A percentile compares a stretch with the other conserved stretches of the same genome.
Conservation (phyloP, 2,888 invertebrate species). For the Rosalia funebris region DNA sequence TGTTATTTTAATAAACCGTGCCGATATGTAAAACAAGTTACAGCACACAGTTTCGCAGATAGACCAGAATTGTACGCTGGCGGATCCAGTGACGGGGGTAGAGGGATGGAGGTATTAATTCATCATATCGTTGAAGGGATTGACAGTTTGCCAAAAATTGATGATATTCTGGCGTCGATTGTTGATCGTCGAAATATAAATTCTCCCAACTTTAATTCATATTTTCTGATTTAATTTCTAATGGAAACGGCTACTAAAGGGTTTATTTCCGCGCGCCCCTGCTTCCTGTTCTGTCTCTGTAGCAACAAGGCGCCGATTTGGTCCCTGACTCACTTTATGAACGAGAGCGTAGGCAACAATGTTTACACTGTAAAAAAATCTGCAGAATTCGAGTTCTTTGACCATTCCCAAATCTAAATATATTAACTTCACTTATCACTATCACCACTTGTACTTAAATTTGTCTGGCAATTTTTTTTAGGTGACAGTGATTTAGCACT, state of each 20-base stretch:
- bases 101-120: no score
- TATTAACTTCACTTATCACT: not conserved
- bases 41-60: conserved; percentile 13
- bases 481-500: not conserved
- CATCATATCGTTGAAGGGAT: no score
- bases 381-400: conserved; percentile 17
- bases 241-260: no score
- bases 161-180: no score
- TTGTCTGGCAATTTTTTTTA: no score
- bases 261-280: conserved; percentile 11
- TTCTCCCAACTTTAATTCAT: no score
- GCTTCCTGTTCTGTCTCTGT: conserved; percentile 14
- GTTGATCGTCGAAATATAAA: no score
- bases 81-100: conserved; percentile 10
- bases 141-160: no score
- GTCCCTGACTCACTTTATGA: conserved; percentile 23
- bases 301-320: conserved; percentile 24
- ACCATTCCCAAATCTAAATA: conserved; percentile 18
- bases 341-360: conserved; percentile 23
- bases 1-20: conserved; percentile 28
- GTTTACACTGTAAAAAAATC: conserved; percentile 22
- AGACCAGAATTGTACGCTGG: conserved; percentile 19
- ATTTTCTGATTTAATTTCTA: no score
- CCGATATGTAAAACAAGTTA: conserved; percentile 20
- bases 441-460: not conserved